These are phyloP conservation scores for Condylura cristata DNA, from an alignment of 2,113 vertebrate genomes.

Conservation along the genomic window DNA sequence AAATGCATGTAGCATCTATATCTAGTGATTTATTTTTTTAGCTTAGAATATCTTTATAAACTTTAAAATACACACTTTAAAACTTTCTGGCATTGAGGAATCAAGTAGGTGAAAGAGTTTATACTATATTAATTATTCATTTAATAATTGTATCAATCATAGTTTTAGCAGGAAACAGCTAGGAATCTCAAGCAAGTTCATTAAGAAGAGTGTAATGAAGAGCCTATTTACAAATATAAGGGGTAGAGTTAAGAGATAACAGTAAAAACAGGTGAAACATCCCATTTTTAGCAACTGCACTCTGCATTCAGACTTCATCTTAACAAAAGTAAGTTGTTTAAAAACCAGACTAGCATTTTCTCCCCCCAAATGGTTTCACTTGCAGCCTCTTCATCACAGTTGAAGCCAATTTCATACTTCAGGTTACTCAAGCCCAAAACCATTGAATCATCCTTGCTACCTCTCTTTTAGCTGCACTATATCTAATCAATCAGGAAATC, in stretches of 20 bases:
- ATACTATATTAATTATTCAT: neutral
- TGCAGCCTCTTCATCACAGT: neutral
- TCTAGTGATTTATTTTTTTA: neutral
- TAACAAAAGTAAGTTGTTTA: neutral
- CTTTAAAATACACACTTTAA: neutral
- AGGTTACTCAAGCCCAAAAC: neutral
- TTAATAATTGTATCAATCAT: neutral
- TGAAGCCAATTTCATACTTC: neutral
- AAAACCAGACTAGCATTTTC: neutral
- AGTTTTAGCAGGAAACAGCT: neutral
- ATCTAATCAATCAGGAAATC: neutral
- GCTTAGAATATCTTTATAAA: constrained; percentile 32
- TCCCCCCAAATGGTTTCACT: neutral
- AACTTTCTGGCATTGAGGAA: neutral
- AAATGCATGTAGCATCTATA: neutral
- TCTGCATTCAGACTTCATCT: neutral
- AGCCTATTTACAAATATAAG: neutral
- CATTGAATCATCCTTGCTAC: neutral
- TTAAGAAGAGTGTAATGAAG: neutral
- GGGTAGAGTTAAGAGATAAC: neutral
- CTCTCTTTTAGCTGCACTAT: neutral
- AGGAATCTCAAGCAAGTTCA: neutral
- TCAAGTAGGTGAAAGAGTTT: neutral
- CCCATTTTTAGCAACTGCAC: neutral
- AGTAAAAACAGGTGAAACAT: neutral